Conservation (phyloP, 2,113 vertebrate species). For the Scatophagus argus region DNA sequence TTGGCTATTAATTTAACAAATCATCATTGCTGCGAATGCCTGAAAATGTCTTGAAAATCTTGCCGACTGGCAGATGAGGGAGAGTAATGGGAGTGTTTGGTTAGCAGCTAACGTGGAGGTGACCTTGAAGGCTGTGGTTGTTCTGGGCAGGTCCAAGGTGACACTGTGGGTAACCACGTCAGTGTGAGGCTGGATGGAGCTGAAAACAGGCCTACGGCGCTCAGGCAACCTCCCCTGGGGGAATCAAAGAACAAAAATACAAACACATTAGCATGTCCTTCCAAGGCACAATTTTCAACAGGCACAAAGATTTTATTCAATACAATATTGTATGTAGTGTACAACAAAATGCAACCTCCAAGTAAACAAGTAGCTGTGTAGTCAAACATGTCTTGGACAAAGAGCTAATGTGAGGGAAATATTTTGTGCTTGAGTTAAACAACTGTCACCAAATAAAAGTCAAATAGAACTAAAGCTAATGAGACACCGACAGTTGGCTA, state of each 20-base stretch:
- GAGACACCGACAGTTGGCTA: too few species aligned
- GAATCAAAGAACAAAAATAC: not conserved
- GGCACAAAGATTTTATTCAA: too few species aligned
- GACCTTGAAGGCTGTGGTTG: constrained; percentile 26
- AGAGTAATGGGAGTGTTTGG: not conserved
- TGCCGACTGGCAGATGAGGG: not conserved
- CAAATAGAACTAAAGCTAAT: not conserved
- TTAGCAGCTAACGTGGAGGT: constrained; percentile 25
- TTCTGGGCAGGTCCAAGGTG: constrained; percentile 20
- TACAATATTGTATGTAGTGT: too few species aligned
- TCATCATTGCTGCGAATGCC: not conserved
- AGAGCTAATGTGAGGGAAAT: not conserved
- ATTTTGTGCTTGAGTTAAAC: not conserved
- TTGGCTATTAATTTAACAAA: not conserved
- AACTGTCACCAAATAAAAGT: not conserved
- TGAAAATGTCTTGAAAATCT: not conserved
- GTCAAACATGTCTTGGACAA: not conserved
- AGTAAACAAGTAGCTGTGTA: not conserved
- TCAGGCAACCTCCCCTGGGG: not conserved
- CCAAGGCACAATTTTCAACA: not conserved
- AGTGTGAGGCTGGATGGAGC: not conserved
- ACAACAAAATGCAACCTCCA: not conserved
- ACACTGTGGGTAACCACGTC: not conserved
- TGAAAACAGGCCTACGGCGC: not conserved
- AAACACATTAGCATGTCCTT: not conserved